Percentiles rank a stretch among this genome's conserved stretches.
Evolutionary conservation across 1,140 invertebrate species (phyloP).

Genomic region (Hylaeus anthracinus): DNA sequence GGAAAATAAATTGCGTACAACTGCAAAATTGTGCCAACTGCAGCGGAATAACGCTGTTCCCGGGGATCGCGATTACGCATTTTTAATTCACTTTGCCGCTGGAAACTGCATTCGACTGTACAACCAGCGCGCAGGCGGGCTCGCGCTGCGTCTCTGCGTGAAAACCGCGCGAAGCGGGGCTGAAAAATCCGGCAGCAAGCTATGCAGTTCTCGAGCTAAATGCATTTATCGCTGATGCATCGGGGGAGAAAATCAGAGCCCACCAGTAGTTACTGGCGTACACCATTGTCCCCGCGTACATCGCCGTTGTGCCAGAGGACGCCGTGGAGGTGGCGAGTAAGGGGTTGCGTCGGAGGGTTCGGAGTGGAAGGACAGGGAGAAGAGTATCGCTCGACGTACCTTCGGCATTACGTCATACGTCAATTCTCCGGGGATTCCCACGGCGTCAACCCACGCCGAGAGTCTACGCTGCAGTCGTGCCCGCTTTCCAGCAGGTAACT

Average conservation of each 20-base stretch:
- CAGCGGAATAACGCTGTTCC: slow-evolving; percentile 77
- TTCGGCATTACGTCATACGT: slow-evolving; percentile 67
- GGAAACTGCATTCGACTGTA: slow-evolving; percentile 67
- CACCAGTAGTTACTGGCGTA: slow-evolving; percentile 14
- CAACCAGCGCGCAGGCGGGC: slow-evolving; percentile 2
- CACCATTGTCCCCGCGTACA: slow-evolving; percentile 42
- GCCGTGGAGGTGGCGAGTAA: slow-evolving; percentile 50
- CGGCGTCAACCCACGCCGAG: slow-evolving; percentile 60
- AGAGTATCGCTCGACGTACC: slow-evolving; percentile 53
- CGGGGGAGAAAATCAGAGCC: slow-evolving; percentile 60
- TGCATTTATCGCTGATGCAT: slow-evolving; percentile 72
- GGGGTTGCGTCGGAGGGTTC: slow-evolving; percentile 51
- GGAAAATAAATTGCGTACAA: slow-evolving; percentile 65
- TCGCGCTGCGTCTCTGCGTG: neutral
- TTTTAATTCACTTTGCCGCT: slow-evolving; percentile 73
- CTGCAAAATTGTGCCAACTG: slow-evolving; percentile 75
- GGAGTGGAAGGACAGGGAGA: slow-evolving; percentile 34
- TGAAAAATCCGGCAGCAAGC: slow-evolving; percentile 42
- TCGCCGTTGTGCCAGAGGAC: slow-evolving; percentile 28
- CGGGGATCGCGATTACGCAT: slow-evolving; percentile 66
- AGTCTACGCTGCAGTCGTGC: slow-evolving; percentile 14
- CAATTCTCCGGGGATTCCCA: slow-evolving; percentile 66
- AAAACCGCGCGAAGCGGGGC: slow-evolving; percentile 12
- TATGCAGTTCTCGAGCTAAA: slow-evolving; percentile 70
- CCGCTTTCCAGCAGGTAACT: slow-evolving; percentile 45